Evolutionary conservation across 2,888 invertebrate species (phyloP).

Genomic region (Apoda limacodes): DNA sequence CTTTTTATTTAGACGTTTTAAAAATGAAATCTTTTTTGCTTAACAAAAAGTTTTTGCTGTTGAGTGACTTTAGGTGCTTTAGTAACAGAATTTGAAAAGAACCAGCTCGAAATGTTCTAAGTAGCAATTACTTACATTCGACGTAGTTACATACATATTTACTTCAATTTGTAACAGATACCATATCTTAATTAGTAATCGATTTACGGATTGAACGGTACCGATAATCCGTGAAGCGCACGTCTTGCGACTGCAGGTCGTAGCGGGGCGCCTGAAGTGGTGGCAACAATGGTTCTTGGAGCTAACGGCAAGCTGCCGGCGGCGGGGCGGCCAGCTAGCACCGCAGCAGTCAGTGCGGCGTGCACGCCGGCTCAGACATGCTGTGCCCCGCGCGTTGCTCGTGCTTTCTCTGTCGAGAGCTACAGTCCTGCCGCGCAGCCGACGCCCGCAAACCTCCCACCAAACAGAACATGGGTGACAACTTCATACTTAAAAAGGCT

Average conservation of each 20-base stretch:
- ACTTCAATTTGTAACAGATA: too few relatives aligned
- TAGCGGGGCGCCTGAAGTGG: conserved; percentile 36
- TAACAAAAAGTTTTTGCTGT: too few relatives aligned
- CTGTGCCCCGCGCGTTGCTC: conserved; percentile 79
- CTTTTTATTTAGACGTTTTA: too few relatives aligned
- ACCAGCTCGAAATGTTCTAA: too few relatives aligned
- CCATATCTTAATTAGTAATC: too few relatives aligned
- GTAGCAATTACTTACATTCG: too few relatives aligned
- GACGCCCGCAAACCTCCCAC: conserved; percentile 53
- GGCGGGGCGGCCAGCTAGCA: conserved; percentile 25
- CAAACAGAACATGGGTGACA: conserved; percentile 54
- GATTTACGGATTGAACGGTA: too few relatives aligned
- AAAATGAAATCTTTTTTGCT: too few relatives aligned
- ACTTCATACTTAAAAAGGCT: conserved; percentile 68
- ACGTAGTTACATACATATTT: too few relatives aligned
- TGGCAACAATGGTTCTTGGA: conserved; percentile 39
- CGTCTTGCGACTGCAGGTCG: conserved; percentile 29
- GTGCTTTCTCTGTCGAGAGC: conserved; percentile 81
- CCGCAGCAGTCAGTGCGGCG: conserved; percentile 44
- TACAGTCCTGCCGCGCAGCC: conserved; percentile 72
- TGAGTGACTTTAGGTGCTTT: too few relatives aligned
- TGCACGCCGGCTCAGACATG: conserved; percentile 65
- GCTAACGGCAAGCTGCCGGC: conserved; percentile 34
- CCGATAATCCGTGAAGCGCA: conserved; percentile 43
- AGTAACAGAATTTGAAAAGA: too few relatives aligned